Conservation (phyloP, 2,888 invertebrate species). For the Notocelia uddmanniana region DNA sequence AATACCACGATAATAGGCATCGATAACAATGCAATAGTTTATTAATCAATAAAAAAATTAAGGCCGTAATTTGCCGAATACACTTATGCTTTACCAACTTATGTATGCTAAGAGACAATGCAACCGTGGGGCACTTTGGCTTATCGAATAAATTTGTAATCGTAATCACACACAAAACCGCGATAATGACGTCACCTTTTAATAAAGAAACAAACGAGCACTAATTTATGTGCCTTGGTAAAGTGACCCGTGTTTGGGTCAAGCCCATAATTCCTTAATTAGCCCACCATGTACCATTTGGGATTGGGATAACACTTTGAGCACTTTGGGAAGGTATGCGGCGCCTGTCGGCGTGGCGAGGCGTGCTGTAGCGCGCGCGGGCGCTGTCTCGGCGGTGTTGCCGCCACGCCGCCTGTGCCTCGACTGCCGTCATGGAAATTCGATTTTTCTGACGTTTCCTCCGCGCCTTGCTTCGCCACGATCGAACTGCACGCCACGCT, state of each 20-base stretch:
- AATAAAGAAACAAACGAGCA: constrained; percentile 74
- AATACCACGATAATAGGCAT: constrained; percentile 39
- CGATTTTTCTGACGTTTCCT: constrained; percentile 86
- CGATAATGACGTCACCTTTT: constrained; percentile 81
- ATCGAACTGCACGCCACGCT: constrained; percentile 83
- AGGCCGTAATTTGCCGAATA: constrained; percentile 60
- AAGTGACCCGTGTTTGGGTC: constrained; percentile 70
- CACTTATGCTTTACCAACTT: constrained; percentile 50
- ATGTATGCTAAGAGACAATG: constrained; percentile 69
- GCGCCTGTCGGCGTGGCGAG: constrained; percentile 51
- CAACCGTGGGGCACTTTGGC: constrained; percentile 55
- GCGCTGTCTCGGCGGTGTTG: constrained; percentile 63
- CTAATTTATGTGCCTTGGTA: constrained; percentile 72
- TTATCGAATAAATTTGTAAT: constrained; percentile 52
- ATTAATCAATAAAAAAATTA: constrained; percentile 67
- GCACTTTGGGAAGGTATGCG: constrained; percentile 51
- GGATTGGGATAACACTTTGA: constrained; percentile 54
- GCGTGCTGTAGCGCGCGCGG: constrained; percentile 65
- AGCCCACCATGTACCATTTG: constrained; percentile 64
- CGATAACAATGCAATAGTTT: constrained; percentile 58
- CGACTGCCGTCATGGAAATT: constrained; percentile 85
- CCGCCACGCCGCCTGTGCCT: constrained; percentile 81
- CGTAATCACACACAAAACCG: constrained; percentile 58
- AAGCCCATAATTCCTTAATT: constrained; percentile 77
- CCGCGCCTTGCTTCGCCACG: constrained; percentile 82